Evolutionary conservation across 2,113 vertebrate genomes (phyloP), one percentile per base, ranked within the genome.

Genomic region (Pteruthius melanotis): DNA sequence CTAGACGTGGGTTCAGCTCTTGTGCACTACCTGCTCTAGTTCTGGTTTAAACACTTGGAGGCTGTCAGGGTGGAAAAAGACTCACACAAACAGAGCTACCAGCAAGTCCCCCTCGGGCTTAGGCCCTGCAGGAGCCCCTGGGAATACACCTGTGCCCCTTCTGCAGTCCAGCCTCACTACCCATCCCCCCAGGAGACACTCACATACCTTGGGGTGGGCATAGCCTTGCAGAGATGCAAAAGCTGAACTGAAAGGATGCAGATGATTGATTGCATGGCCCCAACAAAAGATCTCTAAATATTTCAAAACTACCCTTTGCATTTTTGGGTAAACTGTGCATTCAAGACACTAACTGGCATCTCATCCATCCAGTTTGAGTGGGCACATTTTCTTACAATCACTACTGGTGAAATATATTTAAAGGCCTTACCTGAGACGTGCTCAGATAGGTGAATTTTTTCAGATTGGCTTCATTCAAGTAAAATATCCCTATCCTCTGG

Each of bases 181-280:
- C 39, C 39, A 40, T 12, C 40, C 13, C 6, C 5, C 3, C 10
- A 33, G 59, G 35, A 80, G n/a, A 24, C 22, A 39, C 13, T 40
- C 47, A 17, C 0, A 0, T 64, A 40, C 20, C 6, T 54, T 56
- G n/a, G n/a, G 9, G 3, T 22, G 7, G 40, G 1, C 0, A 0
- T 54, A 30, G 33, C 49, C 20, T 81, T 65, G 23, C 8, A 8
- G 64, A 60, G 16, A 4, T 49, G 16, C 44, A 59, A 72, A 56
- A 83, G 8, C n/a, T 65, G 50, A 68, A 72, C 23, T 56, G 27
- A 76, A 84, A 56, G 15, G 59, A 50, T 52, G 50, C 9, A 59
- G 6, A 7, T 63, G 2, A 50, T 47, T 59, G 4, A 39, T 69
- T 71, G 13, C 40, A 27, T 39, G 20, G 2, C 5, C 30, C 6